Percentiles rank a stretch among this genome's conserved stretches.
These are phyloP conservation scores for Dascillus cervinus DNA, from an alignment of 2,888 invertebrate species.

Conservation along the genomic window DNA sequence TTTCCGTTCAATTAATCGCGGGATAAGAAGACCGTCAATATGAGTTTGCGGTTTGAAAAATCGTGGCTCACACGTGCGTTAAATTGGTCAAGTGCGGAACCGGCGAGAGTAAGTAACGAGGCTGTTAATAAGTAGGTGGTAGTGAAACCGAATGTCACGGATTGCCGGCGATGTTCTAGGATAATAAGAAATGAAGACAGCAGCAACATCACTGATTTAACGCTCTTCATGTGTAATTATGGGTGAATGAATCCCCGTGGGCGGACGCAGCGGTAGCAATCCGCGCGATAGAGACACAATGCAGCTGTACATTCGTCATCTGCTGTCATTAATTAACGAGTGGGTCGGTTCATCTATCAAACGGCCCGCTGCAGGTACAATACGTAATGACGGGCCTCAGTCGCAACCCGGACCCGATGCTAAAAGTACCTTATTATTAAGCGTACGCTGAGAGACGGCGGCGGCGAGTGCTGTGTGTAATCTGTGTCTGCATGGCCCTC, in stretches of 20 bases:
- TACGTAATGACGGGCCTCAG: conserved; percentile 8
- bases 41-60: too few species aligned
- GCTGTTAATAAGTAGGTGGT: too few species aligned
- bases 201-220: conserved; percentile 2
- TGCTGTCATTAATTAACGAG: conserved; percentile 14
- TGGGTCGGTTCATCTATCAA: conserved; percentile 5
- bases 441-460: conserved; percentile 3
- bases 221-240: conserved; percentile 1
- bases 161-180: too few species aligned
- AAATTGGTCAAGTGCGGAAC: too few species aligned
- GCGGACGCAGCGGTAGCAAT: conserved; percentile 8
- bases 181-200: too few species aligned
- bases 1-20: too few species aligned
- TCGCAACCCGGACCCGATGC: conserved; percentile 5
- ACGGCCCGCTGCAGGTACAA: conserved; percentile 6
- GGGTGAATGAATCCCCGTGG: conserved; percentile 6
- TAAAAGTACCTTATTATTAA: conserved; percentile 7
- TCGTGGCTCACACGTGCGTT: too few species aligned
- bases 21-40: too few species aligned
- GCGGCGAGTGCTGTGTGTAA: conserved; percentile 5
- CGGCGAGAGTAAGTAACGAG: too few species aligned
- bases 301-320: conserved; percentile 13
- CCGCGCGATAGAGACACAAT: conserved; percentile 8
- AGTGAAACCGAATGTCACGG: too few species aligned
- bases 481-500: conserved; percentile 6